Percentiles rank a stretch among this genome's conserved stretches.
Evolutionary conservation across 2,888 invertebrate species (phyloP).

Genomic region (Scaptomyza caliginosa): DNA sequence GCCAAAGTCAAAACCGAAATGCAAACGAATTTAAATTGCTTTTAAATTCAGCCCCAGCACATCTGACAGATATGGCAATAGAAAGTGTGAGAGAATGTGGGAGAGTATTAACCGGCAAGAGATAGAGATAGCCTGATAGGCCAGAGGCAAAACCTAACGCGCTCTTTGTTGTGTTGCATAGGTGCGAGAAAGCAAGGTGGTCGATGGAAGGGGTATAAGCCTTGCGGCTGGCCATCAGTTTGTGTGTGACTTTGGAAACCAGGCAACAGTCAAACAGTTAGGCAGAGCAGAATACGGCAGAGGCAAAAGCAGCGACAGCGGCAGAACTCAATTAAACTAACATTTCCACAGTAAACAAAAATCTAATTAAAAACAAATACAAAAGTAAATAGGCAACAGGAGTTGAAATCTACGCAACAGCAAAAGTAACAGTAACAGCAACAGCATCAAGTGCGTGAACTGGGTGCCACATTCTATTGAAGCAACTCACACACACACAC

Average conservation of each 20-base stretch:
- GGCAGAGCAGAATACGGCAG: not conserved
- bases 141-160: constrained; percentile 52
- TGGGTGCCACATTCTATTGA: constrained; percentile 43
- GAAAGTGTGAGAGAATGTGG: not conserved
- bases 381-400: constrained; percentile 67
- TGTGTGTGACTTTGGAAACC: constrained; percentile 49
- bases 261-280: constrained; percentile 11
- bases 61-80: constrained; percentile 31
- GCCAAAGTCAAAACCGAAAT: constrained; percentile 62
- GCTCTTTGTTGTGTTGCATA: constrained; percentile 47
- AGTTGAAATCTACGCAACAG: constrained; percentile 51
- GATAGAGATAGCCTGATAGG: constrained; percentile 5
- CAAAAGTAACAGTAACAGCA: constrained; percentile 12
- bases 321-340: constrained; percentile 76
- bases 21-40: constrained; percentile 71
- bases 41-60: constrained; percentile 51
- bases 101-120: not conserved
- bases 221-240: constrained; percentile 30
- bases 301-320: constrained; percentile 1
- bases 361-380: constrained; percentile 81
- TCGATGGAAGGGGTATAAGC: not conserved
- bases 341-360: constrained; percentile 74
- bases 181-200: constrained; percentile 28
- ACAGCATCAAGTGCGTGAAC: constrained; percentile 46
- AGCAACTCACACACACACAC: constrained; percentile 1